Base-by-base conservation (phyloP, 2,888 invertebrate genomes). In the Odontocolon sp. region DNA sequence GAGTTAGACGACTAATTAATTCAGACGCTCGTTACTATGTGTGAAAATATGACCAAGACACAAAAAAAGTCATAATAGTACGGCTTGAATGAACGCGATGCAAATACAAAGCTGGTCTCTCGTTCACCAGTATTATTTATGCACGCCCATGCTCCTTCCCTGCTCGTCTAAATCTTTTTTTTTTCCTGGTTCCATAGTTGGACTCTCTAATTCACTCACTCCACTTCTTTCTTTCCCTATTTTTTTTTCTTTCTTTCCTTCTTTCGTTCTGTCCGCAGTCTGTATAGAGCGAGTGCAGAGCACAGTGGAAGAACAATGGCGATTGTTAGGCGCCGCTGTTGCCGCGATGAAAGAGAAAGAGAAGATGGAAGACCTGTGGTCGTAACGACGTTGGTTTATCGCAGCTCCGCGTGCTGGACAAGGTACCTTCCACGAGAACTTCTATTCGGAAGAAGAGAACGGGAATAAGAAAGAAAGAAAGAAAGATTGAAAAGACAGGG, bases 1-100 rank as follows among this genome's bases (percentile, higher is more conserved):
- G 50, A 74, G 76, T 79, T 76, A 38, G 68, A 81, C 80, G 83
- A 83, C 83, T 86, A 86, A 87, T 87, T 85, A 84, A 82, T 81
- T 80, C 57, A 33, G 52, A 31, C 45, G 79, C 69, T 81, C 78
- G 82, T 86, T 84, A 84, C 81, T 84, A 85, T 85, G 83, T 81
- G 26, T 26, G 23, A 26, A 50, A 50, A 14, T 16, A 11, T 71
- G 59, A 66, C 61, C 45, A 78, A 71, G 68, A 40, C 36, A 77
- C 68, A 38, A 69, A 73, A 63, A 61, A 28, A 38, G 57, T 64
- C 36, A 71, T 57, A 50, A 45, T 11, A 18, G 3, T 18, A 18
- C 11, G 21, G 26, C 47, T 14, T 11, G 26, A 31, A 33, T 21
- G 31, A 16, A 16, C 18, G 16, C 18, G 11, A 36, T 54, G 31